phyloP scores from a whole-genome alignment of 2,797 vertebrate genomes.

The Euthynnus affinis region DNA sequence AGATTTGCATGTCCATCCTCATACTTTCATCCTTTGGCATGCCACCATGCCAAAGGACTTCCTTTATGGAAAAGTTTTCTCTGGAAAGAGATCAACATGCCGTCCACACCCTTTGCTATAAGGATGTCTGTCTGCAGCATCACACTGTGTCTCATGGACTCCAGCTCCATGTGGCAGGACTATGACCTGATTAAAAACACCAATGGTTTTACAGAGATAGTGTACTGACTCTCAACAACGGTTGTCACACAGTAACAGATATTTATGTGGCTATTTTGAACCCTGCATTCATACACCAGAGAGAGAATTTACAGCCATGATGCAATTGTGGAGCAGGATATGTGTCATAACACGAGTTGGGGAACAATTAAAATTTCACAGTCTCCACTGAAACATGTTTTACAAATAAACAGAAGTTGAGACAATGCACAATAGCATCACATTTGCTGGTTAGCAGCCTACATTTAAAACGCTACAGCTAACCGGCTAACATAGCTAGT shows the following conservation, averaged over 20 bases:
- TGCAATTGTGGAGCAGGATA: background rate
- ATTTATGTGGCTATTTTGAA: background rate
- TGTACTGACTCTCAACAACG: background rate
- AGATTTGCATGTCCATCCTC: slow-evolving; percentile 61
- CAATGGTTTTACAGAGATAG: slow-evolving; percentile 9
- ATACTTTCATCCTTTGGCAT: slow-evolving; percentile 59
- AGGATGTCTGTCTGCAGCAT: slow-evolving; percentile 67
- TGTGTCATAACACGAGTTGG: background rate
- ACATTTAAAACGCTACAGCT: background rate
- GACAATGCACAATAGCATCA: background rate
- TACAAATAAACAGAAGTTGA: background rate
- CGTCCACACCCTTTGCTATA: slow-evolving; percentile 64
- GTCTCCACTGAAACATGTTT: background rate
- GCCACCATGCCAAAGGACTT: slow-evolving; percentile 63
- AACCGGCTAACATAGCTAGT: background rate
- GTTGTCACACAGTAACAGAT: slow-evolving; percentile 4
- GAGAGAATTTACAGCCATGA: background rate
- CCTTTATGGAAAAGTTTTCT: slow-evolving; percentile 69
- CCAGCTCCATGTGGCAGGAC: slow-evolving; percentile 41
- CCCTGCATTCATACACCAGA: background rate
- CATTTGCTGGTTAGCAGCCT: background rate
- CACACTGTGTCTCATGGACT: slow-evolving; percentile 45
- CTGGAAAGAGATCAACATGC: slow-evolving; percentile 65
- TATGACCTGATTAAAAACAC: slow-evolving; percentile 42
- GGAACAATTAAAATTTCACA: background rate